Evolutionary conservation across 2,113 vertebrate genomes (phyloP).

Genomic region (Zapornia atra): DNA sequence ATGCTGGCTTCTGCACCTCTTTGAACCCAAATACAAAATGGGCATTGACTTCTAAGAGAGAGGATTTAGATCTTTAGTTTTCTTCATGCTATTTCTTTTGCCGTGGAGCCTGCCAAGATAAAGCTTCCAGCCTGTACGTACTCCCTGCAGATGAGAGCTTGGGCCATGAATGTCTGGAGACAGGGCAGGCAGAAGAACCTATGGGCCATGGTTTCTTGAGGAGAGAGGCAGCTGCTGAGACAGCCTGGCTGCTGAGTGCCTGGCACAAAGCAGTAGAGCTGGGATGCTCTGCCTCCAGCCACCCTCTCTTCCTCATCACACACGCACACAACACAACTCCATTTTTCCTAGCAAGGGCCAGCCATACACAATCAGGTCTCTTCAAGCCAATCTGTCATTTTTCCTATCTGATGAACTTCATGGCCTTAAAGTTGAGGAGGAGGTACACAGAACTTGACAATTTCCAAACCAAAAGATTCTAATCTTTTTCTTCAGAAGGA

Average conservation of each 20-base stretch:
- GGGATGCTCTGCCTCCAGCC: neutral
- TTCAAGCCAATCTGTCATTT: neutral
- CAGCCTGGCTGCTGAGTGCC: neutral
- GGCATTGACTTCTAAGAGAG: neutral
- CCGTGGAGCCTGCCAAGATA: neutral
- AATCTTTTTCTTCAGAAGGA: constrained; percentile 45
- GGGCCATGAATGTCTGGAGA: neutral
- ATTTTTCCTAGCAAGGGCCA: neutral
- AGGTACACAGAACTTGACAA: neutral
- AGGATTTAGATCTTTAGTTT: neutral
- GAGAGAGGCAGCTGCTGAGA: neutral
- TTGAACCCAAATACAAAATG: neutral
- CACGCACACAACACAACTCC: neutral
- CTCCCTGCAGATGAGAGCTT: neutral
- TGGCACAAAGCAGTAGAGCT: fast-evolving
- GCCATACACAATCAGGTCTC: neutral
- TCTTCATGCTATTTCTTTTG: neutral
- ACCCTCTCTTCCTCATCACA: neutral
- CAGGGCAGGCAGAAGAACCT: neutral
- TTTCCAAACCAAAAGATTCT: constrained; percentile 13
- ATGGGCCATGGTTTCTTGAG: fast-evolving
- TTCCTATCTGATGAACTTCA: neutral
- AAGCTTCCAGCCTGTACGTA: neutral
- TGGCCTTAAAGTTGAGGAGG: neutral
- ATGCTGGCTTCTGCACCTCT: neutral